These are phyloP conservation scores for Atethmia centrago DNA, from an alignment of 2,888 invertebrate species.

Conservation along the genomic window DNA sequence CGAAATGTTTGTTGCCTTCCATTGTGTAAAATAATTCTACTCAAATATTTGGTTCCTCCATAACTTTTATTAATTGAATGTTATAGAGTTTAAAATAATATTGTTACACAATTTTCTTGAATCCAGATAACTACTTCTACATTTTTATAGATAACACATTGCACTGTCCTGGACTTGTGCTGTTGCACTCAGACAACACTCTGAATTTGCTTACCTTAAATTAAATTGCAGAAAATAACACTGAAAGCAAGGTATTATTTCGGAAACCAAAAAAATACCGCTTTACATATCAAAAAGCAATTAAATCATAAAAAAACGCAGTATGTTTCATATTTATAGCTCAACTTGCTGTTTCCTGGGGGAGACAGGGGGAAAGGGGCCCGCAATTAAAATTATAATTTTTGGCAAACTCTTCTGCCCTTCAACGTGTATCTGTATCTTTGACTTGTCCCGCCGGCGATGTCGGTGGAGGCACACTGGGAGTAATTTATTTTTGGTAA, in stretches of 20 bases:
- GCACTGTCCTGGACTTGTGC: not conserved
- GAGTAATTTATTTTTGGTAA: constrained; percentile 47
- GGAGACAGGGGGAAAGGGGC: constrained; percentile 74
- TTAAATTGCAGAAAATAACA: constrained; percentile 35
- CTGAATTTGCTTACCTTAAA: constrained; percentile 37
- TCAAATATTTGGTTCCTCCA: not conserved
- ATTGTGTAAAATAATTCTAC: not conserved
- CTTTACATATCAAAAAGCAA: constrained; percentile 69
- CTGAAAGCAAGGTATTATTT: constrained; percentile 46
- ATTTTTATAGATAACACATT: not conserved
- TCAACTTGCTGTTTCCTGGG: constrained; percentile 71
- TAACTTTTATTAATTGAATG: no score
- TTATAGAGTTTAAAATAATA: not conserved
- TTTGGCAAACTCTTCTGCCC: constrained; percentile 89
- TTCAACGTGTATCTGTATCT: constrained; percentile 86
- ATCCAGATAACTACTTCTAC: not conserved
- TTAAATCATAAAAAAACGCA: constrained; percentile 69
- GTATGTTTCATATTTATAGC: constrained; percentile 75
- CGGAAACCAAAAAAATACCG: constrained; percentile 48
- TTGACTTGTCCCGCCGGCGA: constrained; percentile 85
- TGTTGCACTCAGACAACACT: constrained; percentile 34
- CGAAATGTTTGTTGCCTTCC: not conserved
- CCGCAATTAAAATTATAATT: constrained; percentile 90
- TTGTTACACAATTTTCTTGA: not conserved
- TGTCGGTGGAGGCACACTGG: constrained; percentile 70